A percentile compares a stretch with the other conserved stretches of the same genome.
These are phyloP conservation scores for Pardosa pseudoannulata DNA, from an alignment of 2,888 invertebrate species.

Conservation along the genomic window DNA sequence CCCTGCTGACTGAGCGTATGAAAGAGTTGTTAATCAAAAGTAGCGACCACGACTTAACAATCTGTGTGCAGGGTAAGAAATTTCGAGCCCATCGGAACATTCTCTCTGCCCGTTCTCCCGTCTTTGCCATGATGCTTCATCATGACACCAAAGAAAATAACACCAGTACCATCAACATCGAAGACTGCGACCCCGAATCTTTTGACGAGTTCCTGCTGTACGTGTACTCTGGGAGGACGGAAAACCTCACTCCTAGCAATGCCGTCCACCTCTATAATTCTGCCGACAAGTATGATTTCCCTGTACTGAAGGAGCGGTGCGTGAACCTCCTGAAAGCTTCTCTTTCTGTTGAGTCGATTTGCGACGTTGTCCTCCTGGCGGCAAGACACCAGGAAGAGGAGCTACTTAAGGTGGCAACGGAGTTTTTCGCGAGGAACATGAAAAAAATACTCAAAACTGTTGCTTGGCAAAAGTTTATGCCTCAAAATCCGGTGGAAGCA, in stretches of 20 bases:
- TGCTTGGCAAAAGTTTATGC: neutral
- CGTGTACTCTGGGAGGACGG: slow-evolving; percentile 14
- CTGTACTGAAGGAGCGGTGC: neutral
- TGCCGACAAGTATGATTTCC: slow-evolving; percentile 3
- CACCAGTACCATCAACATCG: neutral
- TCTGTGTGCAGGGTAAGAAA: neutral
- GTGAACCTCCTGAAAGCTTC: neutral
- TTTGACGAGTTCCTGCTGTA: slow-evolving; percentile 20
- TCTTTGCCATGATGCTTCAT: slow-evolving; percentile 40
- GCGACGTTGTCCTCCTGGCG: neutral
- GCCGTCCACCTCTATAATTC: slow-evolving; percentile 1
- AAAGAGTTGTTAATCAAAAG: too few relatives aligned
- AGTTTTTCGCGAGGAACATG: neutral
- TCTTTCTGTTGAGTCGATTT: neutral
- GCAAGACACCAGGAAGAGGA: neutral
- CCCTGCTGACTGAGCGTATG: too few relatives aligned
- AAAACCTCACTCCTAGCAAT: neutral
- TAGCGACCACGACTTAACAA: slow-evolving; percentile 20
- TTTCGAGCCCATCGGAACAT: slow-evolving; percentile 30
- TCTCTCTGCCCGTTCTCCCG: slow-evolving; percentile 24
- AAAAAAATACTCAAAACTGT: neutral
- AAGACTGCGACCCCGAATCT: neutral
- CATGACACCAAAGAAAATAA: slow-evolving; percentile 5
- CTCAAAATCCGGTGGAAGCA: neutral
- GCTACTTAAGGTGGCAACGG: neutral